Percentiles rank a stretch among this genome's conserved stretches.
Conservation (phyloP, 2,888 invertebrate genomes). For the Xanthorhoe designata region DNA sequence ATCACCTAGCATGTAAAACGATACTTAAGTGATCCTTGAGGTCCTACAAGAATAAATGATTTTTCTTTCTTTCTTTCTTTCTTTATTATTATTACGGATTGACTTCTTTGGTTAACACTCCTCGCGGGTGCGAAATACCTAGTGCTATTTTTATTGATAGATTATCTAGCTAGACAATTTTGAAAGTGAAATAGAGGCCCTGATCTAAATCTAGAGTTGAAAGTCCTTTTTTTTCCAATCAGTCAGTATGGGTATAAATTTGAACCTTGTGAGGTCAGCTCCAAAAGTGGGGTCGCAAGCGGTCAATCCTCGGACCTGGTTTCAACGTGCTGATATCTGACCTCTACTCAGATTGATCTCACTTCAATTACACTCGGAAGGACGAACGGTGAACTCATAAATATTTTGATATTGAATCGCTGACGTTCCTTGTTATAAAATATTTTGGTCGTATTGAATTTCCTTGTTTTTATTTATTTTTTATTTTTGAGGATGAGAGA, state of each 20-base stretch:
- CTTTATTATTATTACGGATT: too few species aligned
- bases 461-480: too few species aligned
- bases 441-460: too few species aligned
- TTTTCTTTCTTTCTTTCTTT: too few species aligned
- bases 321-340: conserved; percentile 48
- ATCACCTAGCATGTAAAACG: too few species aligned
- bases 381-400: conserved; percentile 14
- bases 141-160: too few species aligned
- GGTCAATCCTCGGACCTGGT: conserved; percentile 61
- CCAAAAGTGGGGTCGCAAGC: conserved; percentile 74
- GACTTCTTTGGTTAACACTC: too few species aligned
- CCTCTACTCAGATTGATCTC: conserved; percentile 39
- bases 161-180: not conserved
- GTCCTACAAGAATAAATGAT: too few species aligned
- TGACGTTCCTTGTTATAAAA: not conserved
- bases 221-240: conserved; percentile 47
- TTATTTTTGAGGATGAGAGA: too few species aligned
- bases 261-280: conserved; percentile 69
- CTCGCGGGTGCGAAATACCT: too few species aligned
- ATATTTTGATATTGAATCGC: conserved; percentile 11
- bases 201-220: conserved; percentile 1
- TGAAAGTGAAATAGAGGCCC: not conserved
- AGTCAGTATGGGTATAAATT: conserved; percentile 52
- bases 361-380: conserved; percentile 29
- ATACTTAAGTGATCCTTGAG: too few species aligned